Base-by-base conservation (phyloP, 2,797 vertebrate genomes). In the Pseudochirops cupreus region DNA sequence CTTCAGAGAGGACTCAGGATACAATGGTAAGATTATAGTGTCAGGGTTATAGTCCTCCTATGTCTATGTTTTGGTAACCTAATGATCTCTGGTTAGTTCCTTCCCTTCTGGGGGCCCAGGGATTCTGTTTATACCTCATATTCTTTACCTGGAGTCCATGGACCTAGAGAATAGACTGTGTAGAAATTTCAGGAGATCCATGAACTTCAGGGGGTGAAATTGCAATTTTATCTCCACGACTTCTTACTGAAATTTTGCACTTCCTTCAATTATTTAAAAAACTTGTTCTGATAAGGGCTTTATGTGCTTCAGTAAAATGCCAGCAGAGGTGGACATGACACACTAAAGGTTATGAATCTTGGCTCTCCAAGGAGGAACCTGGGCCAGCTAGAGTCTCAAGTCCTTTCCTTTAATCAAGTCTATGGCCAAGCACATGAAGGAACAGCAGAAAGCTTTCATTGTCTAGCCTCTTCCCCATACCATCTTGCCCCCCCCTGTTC, bases 341-440 rank as follows among this genome's bases (percentile, higher is more conserved):
- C 58, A 59, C 1, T 29, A 62, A 33, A 31, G 3, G 29, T 14
- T 62, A 33, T 4, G 29, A 67, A 21, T 52, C 50, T 52, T 52
- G 50, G 50, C 50, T 52, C 50, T 52, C 50, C 50, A 52, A 52
- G 50, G 50, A 52, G 16, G n/a, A 39, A 1, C 2, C 14, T 74
- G 33, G 4, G n/a, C 33, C 21, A 74, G 6, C 1, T 39, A 0
- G n/a, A 39, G 16, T 21, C 14, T n/a, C 0, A n/a, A 67, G 33
- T 6, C 5, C 33, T 11, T n/a, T 67, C 10, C 0, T 14, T 67
- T 31, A n/a, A 33, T 18, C 14, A 74, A 0, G 1, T 0, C 67
- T 74, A 5, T 21, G 28, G 26, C 67, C n/a, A 21, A 9, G 16
- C 5, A 21, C 39, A 5, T 21, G 4, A 1, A 39, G 33, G 18